phyloP scores from a whole-genome alignment of 2,113 vertebrate genomes.

The Corythoichthys intestinalis region DNA sequence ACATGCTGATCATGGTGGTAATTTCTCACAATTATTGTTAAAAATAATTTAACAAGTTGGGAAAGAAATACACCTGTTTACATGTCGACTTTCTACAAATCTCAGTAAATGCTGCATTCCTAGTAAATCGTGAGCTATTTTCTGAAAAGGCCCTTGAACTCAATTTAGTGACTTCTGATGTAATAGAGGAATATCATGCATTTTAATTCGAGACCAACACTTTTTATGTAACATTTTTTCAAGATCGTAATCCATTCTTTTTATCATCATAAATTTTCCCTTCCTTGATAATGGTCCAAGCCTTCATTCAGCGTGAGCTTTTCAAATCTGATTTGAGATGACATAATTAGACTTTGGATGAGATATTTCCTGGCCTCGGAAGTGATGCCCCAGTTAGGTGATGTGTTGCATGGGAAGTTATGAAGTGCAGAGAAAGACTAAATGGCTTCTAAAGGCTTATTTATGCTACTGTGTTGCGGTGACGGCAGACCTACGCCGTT shows the following conservation, averaged over 20 bases:
- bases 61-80: too few species aligned
- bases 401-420: slow-evolving; percentile 5
- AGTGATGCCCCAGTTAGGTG: neutral
- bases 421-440: neutral
- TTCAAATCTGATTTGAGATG: slow-evolving; percentile 15
- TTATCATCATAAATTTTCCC: neutral
- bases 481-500: too few species aligned
- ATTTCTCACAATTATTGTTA: too few species aligned
- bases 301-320: slow-evolving; percentile 3
- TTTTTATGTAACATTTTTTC: neutral
- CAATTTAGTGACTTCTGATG: neutral
- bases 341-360: slow-evolving; percentile 18
- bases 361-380: slow-evolving; percentile 16
- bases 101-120: too few species aligned
- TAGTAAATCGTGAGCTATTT: too few species aligned
- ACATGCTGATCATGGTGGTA: too few species aligned
- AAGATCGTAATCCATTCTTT: neutral
- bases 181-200: neutral
- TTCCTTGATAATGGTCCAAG: neutral
- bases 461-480: too few species aligned
- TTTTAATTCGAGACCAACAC: neutral
- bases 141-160: neutral
- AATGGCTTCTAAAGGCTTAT: neutral
- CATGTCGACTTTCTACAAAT: too few species aligned
- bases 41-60: too few species aligned